A percentile compares a stretch with the other conserved stretches of the same genome.
phyloP scores from a whole-genome alignment of 2,888 invertebrate genomes.

The Caenorhabditis uteleia region DNA sequence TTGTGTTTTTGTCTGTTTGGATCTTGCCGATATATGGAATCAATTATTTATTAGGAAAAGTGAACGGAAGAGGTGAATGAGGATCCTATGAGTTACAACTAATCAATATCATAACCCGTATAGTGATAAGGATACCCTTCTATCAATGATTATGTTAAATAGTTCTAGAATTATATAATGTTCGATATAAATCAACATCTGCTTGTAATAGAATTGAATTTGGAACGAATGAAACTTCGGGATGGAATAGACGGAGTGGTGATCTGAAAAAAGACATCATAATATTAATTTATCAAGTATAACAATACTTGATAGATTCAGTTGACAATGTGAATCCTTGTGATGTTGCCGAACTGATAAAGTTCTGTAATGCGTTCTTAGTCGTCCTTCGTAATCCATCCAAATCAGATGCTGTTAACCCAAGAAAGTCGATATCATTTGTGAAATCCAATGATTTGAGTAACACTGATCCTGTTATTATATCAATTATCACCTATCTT shows the following conservation, averaged over 20 bases:
- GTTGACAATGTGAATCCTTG: constrained; percentile 50
- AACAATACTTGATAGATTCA: constrained; percentile 41
- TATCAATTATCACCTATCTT: not conserved
- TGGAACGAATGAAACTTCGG: constrained; percentile 41
- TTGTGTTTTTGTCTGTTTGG: too few relatives aligned
- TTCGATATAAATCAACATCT: constrained; percentile 51
- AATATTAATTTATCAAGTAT: not conserved
- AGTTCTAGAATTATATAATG: constrained; percentile 5
- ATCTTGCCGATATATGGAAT: not conserved
- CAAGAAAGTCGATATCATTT: constrained; percentile 49
- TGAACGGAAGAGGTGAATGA: not conserved
- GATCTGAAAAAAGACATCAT: constrained; percentile 36
- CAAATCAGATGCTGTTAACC: constrained; percentile 40
- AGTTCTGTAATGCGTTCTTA: constrained; percentile 44
- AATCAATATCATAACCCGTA: constrained; percentile 3
- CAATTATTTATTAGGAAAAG: constrained; percentile 18
- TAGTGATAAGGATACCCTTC: not conserved
- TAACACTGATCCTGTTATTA: constrained; percentile 35
- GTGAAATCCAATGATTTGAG: constrained; percentile 43
- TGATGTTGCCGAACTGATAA: constrained; percentile 40
- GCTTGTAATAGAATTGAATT: constrained; percentile 50
- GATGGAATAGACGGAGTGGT: constrained; percentile 46
- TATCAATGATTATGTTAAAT: not conserved
- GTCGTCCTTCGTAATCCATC: constrained; percentile 49
- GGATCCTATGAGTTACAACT: not conserved